A percentile compares a stretch with the other conserved stretches of the same genome.
Conservation (phyloP, 2,888 invertebrate genomes). For the Zeuzera pyrina region DNA sequence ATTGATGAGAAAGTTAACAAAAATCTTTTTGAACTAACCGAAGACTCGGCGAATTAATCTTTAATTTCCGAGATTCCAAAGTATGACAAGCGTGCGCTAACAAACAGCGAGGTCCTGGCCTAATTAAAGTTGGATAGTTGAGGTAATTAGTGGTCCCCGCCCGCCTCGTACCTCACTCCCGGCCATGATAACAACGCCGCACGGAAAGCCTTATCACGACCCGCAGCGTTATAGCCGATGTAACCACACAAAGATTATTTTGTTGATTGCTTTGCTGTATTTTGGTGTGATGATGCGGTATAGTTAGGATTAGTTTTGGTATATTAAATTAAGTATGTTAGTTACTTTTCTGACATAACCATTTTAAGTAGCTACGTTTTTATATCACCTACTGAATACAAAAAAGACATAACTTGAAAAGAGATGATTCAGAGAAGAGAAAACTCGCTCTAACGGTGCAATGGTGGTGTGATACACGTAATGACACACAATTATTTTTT, state of each 20-base stretch:
- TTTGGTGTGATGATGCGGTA: slow-evolving; percentile 5
- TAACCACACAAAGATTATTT: slow-evolving; percentile 12
- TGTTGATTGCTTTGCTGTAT: slow-evolving; percentile 7
- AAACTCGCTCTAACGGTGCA: too few species aligned
- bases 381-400: too few species aligned
- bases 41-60: too few species aligned
- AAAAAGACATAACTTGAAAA: too few species aligned
- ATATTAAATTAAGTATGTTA: too few species aligned
- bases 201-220: slow-evolving; percentile 1
- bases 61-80: too few species aligned
- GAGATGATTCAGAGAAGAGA: too few species aligned
- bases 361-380: too few species aligned
- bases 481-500: too few species aligned
- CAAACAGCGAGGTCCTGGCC: slow-evolving; percentile 20
- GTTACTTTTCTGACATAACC: too few species aligned
- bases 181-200: slow-evolving; percentile 23
- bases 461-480: too few species aligned
- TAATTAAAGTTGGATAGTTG: slow-evolving; percentile 40
- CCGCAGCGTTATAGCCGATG: neutral
- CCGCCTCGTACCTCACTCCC: slow-evolving; percentile 8
- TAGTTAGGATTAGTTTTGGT: neutral
- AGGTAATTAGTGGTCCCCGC: slow-evolving; percentile 27
- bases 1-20: too few species aligned
- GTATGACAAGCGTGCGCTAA: neutral
- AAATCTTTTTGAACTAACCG: neutral